Evolutionary conservation across 2,113 vertebrate genomes (phyloP), one percentile per base, ranked within the genome.

Genomic region (Epinephelus fuscoguttatus): DNA sequence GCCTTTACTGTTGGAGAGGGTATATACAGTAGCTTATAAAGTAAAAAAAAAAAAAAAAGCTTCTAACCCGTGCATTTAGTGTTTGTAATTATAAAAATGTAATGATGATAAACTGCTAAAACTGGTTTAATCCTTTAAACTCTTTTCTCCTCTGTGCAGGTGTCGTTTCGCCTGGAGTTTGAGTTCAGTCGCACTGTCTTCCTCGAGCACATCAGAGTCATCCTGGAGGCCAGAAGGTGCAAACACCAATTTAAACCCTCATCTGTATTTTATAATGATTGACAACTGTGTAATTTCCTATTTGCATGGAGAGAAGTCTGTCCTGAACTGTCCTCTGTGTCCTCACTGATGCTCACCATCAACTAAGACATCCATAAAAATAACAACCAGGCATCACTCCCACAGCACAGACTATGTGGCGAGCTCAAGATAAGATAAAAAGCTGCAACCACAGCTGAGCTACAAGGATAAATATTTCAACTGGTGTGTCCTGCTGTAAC

Each of bases 91-190:
- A 19, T 45, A 42, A 53, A 69, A 23, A 60, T 11, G 3, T 70
- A 52, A 50, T 30, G 4, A 30, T 30, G 30, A 30, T 30, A 30
- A 10, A 70, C 11, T 25, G 71, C 0, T 14, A 1, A 68, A 62
- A 49, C 21, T 50, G 50, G 64, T 80, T 82, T 21, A 11, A 50
- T 72, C n/a, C 30, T 62, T 62, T 62, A 12, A 69, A 53, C 12
- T 56, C 0, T 55, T 30, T 61, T 69, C 19, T 78, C 3, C 21
- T 71, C 27, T 53, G 3, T 55, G 10, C 21, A 99, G 98, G 97
- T 98, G 0, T 90, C 94, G 47, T 98, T 99, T 87, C 97, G 97
- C 13, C 93, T 99, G 89, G 98, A 99, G 94, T 97, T 99, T 17
- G 98, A 99, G 72, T 98, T 99, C 93, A 99, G 96, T 92, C 97